Evolutionary conservation across 2,888 invertebrate species (phyloP).

Genomic region (Tenthredo amoena): DNA sequence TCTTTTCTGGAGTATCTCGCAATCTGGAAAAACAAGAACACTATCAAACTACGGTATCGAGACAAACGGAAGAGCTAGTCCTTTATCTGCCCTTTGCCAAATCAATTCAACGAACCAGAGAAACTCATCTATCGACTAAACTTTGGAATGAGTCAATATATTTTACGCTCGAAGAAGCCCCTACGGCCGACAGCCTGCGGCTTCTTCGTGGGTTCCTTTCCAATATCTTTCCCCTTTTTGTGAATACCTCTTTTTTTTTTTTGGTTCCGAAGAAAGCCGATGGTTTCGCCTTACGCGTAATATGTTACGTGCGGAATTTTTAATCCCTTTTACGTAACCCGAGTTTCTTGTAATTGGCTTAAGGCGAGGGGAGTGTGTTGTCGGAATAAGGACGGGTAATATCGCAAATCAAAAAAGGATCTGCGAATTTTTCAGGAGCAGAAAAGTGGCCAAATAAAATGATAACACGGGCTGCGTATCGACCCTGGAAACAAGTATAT

Average conservation of each 20-base stretch:
- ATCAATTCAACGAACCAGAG: constrained; percentile 41
- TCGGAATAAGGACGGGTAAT: background rate
- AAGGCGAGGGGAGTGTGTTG: background rate
- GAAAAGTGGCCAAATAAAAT: constrained; percentile 22
- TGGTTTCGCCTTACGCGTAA: background rate
- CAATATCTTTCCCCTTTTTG: constrained; percentile 35
- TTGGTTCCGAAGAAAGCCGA: background rate
- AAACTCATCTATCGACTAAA: constrained; percentile 46
- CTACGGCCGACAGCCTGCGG: constrained; percentile 26
- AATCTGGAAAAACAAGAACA: constrained; percentile 9
- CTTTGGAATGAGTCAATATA: constrained; percentile 43
- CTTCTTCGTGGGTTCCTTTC: constrained; percentile 47
- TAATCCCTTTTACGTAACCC: constrained; percentile 16
- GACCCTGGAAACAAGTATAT: background rate
- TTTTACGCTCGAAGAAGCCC: constrained; percentile 37
- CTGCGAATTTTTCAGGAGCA: background rate
- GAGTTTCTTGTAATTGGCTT: constrained; percentile 19
- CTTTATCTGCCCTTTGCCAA: constrained; percentile 1
- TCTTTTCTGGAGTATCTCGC: background rate
- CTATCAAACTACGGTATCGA: background rate
- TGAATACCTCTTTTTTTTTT: background rate
- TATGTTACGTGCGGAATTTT: background rate
- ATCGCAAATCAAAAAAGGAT: background rate
- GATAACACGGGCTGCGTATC: background rate
- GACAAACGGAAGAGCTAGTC: background rate